Evolutionary conservation across 2,797 vertebrate genomes (phyloP), one percentile per base, ranked within the genome.

Genomic region (Sebastes jordani): DNA sequence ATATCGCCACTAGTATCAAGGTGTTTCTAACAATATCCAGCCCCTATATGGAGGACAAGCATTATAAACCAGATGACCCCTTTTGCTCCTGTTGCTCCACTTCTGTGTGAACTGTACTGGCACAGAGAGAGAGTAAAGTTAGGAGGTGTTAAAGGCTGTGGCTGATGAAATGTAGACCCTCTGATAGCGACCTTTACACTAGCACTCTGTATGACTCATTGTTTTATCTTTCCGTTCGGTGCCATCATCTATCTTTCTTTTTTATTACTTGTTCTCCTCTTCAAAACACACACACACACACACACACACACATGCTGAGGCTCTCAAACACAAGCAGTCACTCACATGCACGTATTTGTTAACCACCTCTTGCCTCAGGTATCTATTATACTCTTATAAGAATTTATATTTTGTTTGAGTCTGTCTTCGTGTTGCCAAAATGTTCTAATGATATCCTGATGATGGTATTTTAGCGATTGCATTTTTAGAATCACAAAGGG

Each of bases 171-270:
- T 30, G 59, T 22, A 5, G 62, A 76, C 65, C 74, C 25, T 62
- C 54, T 76, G 61, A 86, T 61, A 66, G 64, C 55, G 11, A 42
- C 73, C 71, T 74, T 75, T 29, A 79, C 59, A 78, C 46, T 20
- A 65, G 61, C 74, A 2, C 74, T 67, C 30, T 11, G 38, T 52
- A 22, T 82, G 74, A 84, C 58, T 87, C 73, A 81, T 2, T 73
- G 64, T 81, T 86, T 83, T 71, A 71, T 55, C 64, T 67, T 54
- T 77, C 55, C 11, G 7, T 52, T 78, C 68, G 61, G 54, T 64
- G 75, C 79, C 22, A 18, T 38, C 2, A 4, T 42, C 49, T 63
- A 32, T 36, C 22, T 63, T 77, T 72, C 16, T 58, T 68, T 65
- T 84, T 68, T 36, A 82, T 59, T 29, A 62, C 64, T 49, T 66